Evolutionary conservation across 1,140 invertebrate species (phyloP).

Genomic region (Protaetia brevitarsis): DNA sequence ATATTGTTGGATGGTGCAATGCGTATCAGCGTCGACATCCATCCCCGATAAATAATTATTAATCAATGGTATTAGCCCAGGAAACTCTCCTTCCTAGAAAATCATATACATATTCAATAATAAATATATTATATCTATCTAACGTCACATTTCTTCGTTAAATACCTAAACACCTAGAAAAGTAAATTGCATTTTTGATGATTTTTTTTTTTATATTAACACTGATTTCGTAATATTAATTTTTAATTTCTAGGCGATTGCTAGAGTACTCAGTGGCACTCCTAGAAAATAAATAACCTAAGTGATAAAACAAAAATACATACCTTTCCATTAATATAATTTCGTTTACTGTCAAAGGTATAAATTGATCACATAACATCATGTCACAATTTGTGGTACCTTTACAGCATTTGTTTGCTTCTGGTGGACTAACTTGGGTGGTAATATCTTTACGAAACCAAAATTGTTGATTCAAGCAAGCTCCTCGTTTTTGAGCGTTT

Average conservation of each 20-base stretch:
- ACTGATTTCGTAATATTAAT: no score
- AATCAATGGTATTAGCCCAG: slow-evolving; percentile 91
- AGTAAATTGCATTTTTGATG: no score
- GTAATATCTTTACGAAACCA: slow-evolving; percentile 87
- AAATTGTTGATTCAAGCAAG: slow-evolving; percentile 78
- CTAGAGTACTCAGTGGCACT: no score
- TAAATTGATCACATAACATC: slow-evolving; percentile 56
- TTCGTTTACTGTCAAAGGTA: slow-evolving; percentile 86
- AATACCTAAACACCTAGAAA: no score
- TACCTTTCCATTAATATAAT: slow-evolving; percentile 98
- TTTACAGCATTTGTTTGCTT: slow-evolving; percentile 47
- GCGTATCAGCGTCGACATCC: slow-evolving; percentile 94
- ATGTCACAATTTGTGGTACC: slow-evolving; percentile 37
- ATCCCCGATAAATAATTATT: slow-evolving; percentile 89
- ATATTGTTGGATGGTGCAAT: slow-evolving; percentile 96
- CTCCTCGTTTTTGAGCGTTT: slow-evolving; percentile 86
- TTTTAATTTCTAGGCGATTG: no score
- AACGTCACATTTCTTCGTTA: no score
- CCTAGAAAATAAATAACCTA: no score
- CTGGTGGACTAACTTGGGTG: slow-evolving; percentile 51
- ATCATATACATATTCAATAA: slow-evolving; percentile 12
- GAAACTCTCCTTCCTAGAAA: slow-evolving; percentile 77
- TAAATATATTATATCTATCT: neutral
- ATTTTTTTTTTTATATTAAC: no score
- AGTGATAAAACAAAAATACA: neutral